Percentiles rank a stretch among this genome's conserved stretches.
These are phyloP conservation scores for Diachasma alloeum DNA, from an alignment of 1,140 invertebrate species.

Conservation along the genomic window DNA sequence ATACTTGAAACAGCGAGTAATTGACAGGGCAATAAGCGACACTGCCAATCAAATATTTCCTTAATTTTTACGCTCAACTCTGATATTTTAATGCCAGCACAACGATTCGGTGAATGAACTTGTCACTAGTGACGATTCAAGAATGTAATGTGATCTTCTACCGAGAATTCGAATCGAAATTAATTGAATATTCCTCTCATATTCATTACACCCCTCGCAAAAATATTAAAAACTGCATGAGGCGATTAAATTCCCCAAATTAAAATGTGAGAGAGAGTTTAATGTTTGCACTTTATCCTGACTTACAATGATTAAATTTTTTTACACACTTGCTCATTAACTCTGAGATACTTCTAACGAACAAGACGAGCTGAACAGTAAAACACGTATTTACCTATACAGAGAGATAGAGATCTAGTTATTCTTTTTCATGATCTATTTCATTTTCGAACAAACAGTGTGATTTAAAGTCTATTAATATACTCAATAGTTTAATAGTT, in stretches of 20 bases:
- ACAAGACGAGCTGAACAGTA: not conserved
- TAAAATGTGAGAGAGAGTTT: not conserved
- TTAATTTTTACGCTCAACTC: not conserved
- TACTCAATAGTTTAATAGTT: constrained; percentile 5
- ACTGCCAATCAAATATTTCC: not conserved
- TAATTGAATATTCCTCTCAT: too few species aligned
- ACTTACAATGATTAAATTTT: not conserved
- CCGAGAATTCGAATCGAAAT: too few species aligned
- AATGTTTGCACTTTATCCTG: not conserved
- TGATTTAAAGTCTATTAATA: constrained; percentile 13
- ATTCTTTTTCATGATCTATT: not conserved
- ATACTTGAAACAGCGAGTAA: not conserved
- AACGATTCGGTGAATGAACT: not conserved
- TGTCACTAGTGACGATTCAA: not conserved
- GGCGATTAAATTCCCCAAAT: not conserved
- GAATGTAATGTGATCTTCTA: too few species aligned
- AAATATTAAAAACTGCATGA: too few species aligned
- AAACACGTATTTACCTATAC: constrained; percentile 4
- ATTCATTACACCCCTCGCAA: too few species aligned
- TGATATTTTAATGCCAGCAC: not conserved
- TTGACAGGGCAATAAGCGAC: not conserved
- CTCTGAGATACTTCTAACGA: not conserved
- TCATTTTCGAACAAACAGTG: constrained; percentile 10
- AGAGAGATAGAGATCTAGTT: not conserved
- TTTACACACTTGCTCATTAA: not conserved